Percentiles rank a stretch among this genome's conserved stretches.
Evolutionary conservation across 2,113 vertebrate species (phyloP).

Genomic region (Mustela lutreola): DNA sequence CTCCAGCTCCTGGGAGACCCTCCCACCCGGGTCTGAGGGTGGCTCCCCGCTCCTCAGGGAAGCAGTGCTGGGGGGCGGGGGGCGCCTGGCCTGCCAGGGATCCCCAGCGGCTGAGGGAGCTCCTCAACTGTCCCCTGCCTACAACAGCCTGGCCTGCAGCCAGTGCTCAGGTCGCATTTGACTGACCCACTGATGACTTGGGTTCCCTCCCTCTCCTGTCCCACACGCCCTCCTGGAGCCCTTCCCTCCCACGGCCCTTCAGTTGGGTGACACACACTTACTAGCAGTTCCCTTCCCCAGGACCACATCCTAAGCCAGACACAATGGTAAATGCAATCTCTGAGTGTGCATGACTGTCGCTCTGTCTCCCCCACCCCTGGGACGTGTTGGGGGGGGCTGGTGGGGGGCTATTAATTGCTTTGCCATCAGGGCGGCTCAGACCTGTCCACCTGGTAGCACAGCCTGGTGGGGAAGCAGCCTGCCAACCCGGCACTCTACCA

Average conservation of each 20-base stretch:
- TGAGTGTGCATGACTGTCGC: not conserved
- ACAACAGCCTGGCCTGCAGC: not conserved
- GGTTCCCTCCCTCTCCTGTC: not conserved
- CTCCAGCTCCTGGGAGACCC: not conserved
- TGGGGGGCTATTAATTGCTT: not conserved
- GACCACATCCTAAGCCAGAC: not conserved
- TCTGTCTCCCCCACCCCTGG: not conserved
- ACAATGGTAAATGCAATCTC: fast-evolving
- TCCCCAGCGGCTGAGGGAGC: not conserved
- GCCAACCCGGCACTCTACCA: fast-evolving
- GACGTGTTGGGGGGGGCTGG: no score
- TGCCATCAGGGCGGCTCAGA: no score
- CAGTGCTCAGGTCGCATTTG: not conserved
- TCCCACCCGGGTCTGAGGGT: not conserved
- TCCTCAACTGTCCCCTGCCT: not conserved
- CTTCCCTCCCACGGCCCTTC: not conserved
- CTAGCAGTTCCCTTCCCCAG: not conserved
- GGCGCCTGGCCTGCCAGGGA: not conserved
- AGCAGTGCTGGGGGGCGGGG: fast-evolving
- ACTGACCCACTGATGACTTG: not conserved
- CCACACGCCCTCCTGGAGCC: not conserved
- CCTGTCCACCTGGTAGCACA: not conserved
- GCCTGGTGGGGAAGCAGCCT: not conserved
- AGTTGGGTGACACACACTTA: not conserved
- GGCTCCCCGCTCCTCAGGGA: not conserved